phyloP scores from a whole-genome alignment of 2,113 vertebrate species.

The Oophaga pumilio region DNA sequence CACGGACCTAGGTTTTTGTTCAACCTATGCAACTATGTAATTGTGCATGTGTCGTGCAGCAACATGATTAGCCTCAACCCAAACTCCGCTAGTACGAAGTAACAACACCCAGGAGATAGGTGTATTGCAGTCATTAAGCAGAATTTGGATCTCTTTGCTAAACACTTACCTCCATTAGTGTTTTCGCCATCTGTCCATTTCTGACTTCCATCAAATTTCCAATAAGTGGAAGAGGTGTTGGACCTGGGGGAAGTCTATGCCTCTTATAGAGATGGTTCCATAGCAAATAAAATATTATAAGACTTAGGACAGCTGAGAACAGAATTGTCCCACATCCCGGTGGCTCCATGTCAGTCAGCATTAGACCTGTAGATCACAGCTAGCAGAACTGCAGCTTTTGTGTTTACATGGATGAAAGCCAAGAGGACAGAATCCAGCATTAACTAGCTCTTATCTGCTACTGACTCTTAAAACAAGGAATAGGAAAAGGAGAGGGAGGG shows the following conservation, averaged over 20 bases:
- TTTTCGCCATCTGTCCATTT: conserved; percentile 53
- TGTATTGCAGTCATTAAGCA: too few relatives aligned
- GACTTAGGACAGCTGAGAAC: conserved; percentile 7
- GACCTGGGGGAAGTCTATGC: conserved; percentile 50
- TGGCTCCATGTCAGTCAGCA: conserved; percentile 50
- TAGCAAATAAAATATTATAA: conserved; percentile 4
- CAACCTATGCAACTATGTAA: too few relatives aligned
- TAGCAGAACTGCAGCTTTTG: not conserved
- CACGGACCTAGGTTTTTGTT: too few relatives aligned
- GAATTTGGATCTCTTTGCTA: too few relatives aligned
- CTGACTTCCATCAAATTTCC: conserved; percentile 62
- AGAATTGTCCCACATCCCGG: not conserved
- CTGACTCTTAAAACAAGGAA: not conserved
- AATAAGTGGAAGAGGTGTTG: conserved; percentile 46
- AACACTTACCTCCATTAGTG: conserved; percentile 63
- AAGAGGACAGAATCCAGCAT: not conserved
- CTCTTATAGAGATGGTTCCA: conserved; percentile 20
- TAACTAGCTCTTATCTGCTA: not conserved
- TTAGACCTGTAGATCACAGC: not conserved
- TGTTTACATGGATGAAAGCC: conserved; percentile 5
- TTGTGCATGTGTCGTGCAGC: too few relatives aligned
- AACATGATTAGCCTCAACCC: too few relatives aligned
- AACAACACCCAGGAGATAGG: too few relatives aligned
- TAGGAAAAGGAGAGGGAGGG: not conserved
- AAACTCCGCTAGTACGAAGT: too few relatives aligned